A percentile compares a stretch with the other conserved stretches of the same genome.
These are phyloP conservation scores for Leptopterna dolabrata DNA, from an alignment of 2,888 invertebrate genomes.

Conservation along the genomic window DNA sequence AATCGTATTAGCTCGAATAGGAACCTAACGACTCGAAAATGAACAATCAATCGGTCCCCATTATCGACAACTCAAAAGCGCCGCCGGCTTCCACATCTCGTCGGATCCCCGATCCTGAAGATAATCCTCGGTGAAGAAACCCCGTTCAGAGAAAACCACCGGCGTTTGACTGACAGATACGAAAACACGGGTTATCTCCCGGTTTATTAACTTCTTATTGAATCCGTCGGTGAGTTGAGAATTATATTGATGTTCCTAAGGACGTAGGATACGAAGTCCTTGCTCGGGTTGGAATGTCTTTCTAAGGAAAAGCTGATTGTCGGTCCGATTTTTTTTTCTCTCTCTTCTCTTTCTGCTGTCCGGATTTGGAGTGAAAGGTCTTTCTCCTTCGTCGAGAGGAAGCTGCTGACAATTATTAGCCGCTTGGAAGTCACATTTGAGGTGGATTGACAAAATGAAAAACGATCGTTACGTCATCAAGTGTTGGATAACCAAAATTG, in stretches of 20 bases:
- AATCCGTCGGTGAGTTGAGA: not conserved
- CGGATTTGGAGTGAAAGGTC: slow-evolving; percentile 17
- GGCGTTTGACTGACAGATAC: not conserved
- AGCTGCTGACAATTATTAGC: not conserved
- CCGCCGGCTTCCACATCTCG: not conserved
- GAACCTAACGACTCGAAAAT: not conserved
- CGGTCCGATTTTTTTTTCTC: not conserved
- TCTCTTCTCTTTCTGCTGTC: not conserved
- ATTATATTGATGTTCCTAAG: not conserved
- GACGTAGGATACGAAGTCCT: not conserved
- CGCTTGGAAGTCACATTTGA: not conserved
- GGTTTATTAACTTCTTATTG: slow-evolving; percentile 14
- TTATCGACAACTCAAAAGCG: not conserved
- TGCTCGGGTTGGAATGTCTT: not conserved
- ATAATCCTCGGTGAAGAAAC: not conserved
- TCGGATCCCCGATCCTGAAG: not conserved
- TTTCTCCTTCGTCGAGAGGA: not conserved
- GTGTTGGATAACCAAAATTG: no score
- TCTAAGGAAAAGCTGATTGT: not conserved
- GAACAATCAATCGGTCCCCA: not conserved
- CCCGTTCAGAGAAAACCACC: not conserved
- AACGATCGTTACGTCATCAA: no score
- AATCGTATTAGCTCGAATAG: no score
- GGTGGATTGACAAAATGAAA: not conserved
- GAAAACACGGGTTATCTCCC: not conserved